phyloP scores from a whole-genome alignment of 2,797 vertebrate species.

The Nasua narica region DNA sequence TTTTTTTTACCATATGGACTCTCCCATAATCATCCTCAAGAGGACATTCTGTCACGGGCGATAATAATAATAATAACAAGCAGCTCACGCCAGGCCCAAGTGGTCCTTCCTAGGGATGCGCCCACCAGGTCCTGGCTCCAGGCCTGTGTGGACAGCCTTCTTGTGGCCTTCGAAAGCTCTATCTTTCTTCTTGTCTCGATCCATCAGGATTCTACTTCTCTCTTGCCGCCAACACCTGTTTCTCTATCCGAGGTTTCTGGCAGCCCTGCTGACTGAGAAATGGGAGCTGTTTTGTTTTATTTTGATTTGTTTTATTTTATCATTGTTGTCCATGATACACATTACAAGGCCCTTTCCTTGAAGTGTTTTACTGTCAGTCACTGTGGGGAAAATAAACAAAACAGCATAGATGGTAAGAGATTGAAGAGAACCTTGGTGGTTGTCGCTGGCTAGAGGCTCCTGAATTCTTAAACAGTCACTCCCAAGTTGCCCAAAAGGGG shows the following conservation, averaged over 20 bases:
- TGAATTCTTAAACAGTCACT: not conserved
- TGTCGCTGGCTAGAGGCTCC: not conserved
- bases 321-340: not conserved
- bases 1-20: not conserved
- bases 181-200: not conserved
- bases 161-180: not conserved
- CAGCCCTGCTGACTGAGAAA: not conserved
- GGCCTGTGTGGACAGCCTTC: not conserved
- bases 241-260: not conserved
- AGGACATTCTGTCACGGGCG: not conserved
- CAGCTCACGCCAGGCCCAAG: not conserved
- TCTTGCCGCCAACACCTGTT: not conserved
- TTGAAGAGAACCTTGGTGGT: not conserved
- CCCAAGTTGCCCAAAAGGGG: not conserved
- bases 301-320: not conserved
- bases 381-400: not conserved
- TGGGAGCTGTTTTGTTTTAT: not conserved
- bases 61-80: not conserved
- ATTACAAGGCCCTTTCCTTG: not conserved
- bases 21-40: not conserved
- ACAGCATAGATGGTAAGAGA: not conserved
- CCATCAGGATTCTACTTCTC: not conserved
- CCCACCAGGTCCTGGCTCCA: fast-evolving
- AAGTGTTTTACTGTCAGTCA: not conserved
- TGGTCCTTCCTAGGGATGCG: not conserved